A percentile compares a stretch with the other conserved stretches of the same genome.
These are phyloP conservation scores for Oscheius sp. DNA, from an alignment of 2,888 invertebrate genomes.

Conservation along the genomic window DNA sequence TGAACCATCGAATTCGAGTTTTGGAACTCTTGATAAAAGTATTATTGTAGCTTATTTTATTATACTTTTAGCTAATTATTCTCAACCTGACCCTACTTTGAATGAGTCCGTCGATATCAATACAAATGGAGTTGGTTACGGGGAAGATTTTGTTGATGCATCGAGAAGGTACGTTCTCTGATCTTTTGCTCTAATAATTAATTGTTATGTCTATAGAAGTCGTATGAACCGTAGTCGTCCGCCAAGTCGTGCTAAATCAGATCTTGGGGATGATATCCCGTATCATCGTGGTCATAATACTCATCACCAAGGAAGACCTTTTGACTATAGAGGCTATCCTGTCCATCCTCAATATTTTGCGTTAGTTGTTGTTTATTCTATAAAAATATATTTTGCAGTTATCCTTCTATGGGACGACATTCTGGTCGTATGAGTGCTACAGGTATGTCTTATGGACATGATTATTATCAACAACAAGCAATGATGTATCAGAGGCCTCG, in stretches of 20 bases:
- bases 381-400: neutral
- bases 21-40: neutral
- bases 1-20: conserved; percentile 3
- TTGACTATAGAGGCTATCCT: conserved; percentile 17
- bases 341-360: conserved; percentile 22
- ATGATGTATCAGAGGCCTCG: conserved; percentile 11
- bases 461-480: conserved; percentile 18
- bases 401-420: conserved; percentile 21
- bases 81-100: conserved; percentile 19
- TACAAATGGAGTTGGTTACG: conserved; percentile 19
- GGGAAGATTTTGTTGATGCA: conserved; percentile 35
- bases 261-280: conserved; percentile 17
- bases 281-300: conserved; percentile 1
- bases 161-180: conserved; percentile 14
- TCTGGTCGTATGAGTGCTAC: conserved; percentile 20
- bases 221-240: conserved; percentile 29
- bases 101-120: conserved; percentile 23
- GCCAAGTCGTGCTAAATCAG: conserved; percentile 30
- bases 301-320: neutral
- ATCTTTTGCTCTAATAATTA: too few species aligned
- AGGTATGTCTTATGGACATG: neutral
- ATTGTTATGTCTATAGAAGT: neutral
- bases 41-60: neutral
- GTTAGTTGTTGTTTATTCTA: neutral
- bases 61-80: neutral